Conservation (phyloP, 2,888 invertebrate species). For the Desoria tigrina region DNA sequence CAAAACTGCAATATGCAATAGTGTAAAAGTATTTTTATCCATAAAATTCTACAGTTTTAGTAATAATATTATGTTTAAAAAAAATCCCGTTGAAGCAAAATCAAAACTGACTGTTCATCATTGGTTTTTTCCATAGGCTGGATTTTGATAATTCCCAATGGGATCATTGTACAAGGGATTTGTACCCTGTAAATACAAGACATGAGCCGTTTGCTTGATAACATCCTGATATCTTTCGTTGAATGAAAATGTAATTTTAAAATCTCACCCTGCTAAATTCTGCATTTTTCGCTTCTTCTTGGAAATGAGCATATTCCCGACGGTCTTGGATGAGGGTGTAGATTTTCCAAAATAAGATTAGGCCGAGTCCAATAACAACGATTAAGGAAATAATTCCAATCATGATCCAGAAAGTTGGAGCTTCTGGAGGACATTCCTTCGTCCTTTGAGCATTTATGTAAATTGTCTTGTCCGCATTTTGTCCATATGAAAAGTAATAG, state of each 20-base stretch:
- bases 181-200: slow-evolving; percentile 17
- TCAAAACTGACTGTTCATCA: too few relatives aligned
- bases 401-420: slow-evolving; percentile 60
- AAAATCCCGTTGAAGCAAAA: too few relatives aligned
- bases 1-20: too few relatives aligned
- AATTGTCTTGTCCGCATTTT: background rate
- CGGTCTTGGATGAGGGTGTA: slow-evolving; percentile 71
- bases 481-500: slow-evolving; percentile 27
- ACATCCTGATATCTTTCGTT: background rate
- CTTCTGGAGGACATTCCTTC: slow-evolving; percentile 41
- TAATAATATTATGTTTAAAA: too few relatives aligned
- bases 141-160: slow-evolving; percentile 34
- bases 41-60: too few relatives aligned
- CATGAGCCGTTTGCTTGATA: background rate
- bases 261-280: slow-evolving; percentile 67
- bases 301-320: slow-evolving; percentile 73
- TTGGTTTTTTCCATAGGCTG: slow-evolving; percentile 35
- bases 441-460: slow-evolving; percentile 30
- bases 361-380: slow-evolving; percentile 69
- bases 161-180: slow-evolving; percentile 41
- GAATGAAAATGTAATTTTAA: background rate
- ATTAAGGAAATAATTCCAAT: slow-evolving; percentile 69
- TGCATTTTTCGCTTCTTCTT: slow-evolving; percentile 66
- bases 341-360: slow-evolving; percentile 74
- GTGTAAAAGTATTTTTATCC: too few relatives aligned